Evolutionary conservation across 2,113 vertebrate species (phyloP), one percentile per base, ranked within the genome.

Genomic region (Ceyx margarethae): DNA sequence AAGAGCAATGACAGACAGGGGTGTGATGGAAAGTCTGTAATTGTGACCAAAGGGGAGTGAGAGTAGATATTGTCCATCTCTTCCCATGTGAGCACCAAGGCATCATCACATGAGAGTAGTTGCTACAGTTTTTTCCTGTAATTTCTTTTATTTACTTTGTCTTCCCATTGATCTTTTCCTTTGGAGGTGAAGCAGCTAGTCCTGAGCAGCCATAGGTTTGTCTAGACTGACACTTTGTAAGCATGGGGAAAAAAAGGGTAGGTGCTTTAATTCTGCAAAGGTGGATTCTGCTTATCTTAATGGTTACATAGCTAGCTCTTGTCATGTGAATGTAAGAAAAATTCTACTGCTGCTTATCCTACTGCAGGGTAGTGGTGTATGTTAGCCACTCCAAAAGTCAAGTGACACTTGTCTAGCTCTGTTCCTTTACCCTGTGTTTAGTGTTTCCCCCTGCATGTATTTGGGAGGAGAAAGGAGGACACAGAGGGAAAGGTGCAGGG

Each of bases 121-220:
- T 79, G 9, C 20, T 69, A 2, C 5, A 2, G 6, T 8, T 7
- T 60, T 72, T 64, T n/a, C 3, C 6, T 29, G 1, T 28, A 4
- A 4, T 6, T 50, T 5, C 1, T 29, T 37, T 37, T 60, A 11
- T 87, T 71, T 23, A 5, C 43, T 56, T 46, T 45, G 13, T n/a
- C 5, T 7, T 75, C 22, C 4, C 66, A 25, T 28, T 35, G 43
- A 54, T 77, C 25, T 56, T 73, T 51, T 51, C 26, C 14, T 26
- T 79, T 73, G 15, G 29, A 65, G 40, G 25, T 50, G 45, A 48
- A 75, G 26, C 48, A 62, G 16, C 76, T 60, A 3, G 57, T 31
- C 43, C 7, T 67, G 28, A 37, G 43, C 11, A 37, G 22, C 28
- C 64, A 40, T 46, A 28, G 20, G 2, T 79, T 72, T 82, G 5